A percentile compares a stretch with the other conserved stretches of the same genome.
These are phyloP conservation scores for Oxyscelio sp. DNA, from an alignment of 2,888 invertebrate species.

Conservation along the genomic window DNA sequence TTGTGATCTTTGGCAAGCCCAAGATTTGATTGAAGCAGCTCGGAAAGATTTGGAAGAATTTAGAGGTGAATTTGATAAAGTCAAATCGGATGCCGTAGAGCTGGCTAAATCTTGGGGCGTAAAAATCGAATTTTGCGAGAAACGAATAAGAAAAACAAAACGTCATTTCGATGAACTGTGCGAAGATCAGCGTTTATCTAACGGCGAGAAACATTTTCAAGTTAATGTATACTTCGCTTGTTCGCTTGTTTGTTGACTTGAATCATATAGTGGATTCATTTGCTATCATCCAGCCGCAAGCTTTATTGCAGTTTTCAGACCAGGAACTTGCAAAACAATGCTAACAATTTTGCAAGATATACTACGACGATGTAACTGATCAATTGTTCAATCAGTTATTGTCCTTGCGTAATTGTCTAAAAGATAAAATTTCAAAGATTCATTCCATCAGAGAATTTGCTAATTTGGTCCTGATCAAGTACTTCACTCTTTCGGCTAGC, in stretches of 20 bases:
- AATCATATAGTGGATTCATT: constrained; percentile 36
- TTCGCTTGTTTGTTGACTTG: constrained; percentile 28
- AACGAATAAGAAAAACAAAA: constrained; percentile 38
- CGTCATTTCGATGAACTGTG: constrained; percentile 58
- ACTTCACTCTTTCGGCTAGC: constrained; percentile 47
- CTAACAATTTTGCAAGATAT: constrained; percentile 26
- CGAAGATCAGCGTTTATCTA: constrained; percentile 40
- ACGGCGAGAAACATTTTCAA: constrained; percentile 32
- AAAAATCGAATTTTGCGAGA: constrained; percentile 38
- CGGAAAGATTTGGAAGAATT: constrained; percentile 42
- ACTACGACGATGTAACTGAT: constrained; percentile 33
- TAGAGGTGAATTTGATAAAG: constrained; percentile 32
- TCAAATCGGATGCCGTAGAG: constrained; percentile 35
- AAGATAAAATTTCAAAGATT: constrained; percentile 44
- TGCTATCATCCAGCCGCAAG: constrained; percentile 36
- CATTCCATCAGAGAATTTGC: constrained; percentile 37
- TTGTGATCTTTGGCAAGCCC: constrained; percentile 48
- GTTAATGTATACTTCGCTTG: constrained; percentile 35
- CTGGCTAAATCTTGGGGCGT: constrained; percentile 44
- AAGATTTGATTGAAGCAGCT: constrained; percentile 38
- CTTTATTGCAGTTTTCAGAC: constrained; percentile 19
- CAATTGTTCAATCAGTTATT: constrained; percentile 46
- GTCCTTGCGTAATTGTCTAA: constrained; percentile 49
- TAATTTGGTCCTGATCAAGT: constrained; percentile 48
- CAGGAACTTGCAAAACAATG: constrained; percentile 19